Evolutionary conservation across 2,113 vertebrate species (phyloP).

Genomic region (Hiodon alosoides): DNA sequence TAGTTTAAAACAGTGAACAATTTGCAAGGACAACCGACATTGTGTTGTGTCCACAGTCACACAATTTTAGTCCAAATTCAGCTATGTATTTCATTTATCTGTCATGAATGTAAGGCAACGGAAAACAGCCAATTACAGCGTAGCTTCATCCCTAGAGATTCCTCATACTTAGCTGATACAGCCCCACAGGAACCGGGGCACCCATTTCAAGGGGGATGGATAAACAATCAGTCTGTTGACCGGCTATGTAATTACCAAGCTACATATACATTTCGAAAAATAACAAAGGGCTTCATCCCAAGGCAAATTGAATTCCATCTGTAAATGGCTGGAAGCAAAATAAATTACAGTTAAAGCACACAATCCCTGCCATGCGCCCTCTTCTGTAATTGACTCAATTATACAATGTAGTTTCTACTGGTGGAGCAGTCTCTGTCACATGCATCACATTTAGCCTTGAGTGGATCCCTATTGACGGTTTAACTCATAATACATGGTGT

Average conservation of each 20-base stretch:
- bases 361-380: background rate
- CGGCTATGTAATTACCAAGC: constrained; percentile 3
- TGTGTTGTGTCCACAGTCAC: no score
- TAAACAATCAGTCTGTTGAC: background rate
- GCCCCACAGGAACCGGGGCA: background rate
- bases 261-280: constrained; percentile 9
- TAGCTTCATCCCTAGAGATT: no score
- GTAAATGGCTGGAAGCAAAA: constrained; percentile 14
- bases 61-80: no score
- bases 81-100: no score
- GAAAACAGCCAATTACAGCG: no score
- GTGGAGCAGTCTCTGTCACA: background rate
- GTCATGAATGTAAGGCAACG: no score
- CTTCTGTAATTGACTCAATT: constrained; percentile 14
- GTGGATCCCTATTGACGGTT: constrained; percentile 6
- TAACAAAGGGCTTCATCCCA: constrained; percentile 9
- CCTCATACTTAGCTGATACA: no score
- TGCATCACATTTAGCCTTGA: constrained; percentile 13
- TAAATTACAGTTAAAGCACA: constrained; percentile 17
- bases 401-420: constrained; percentile 11
- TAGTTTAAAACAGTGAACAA: no score
- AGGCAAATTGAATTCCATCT: constrained; percentile 14
- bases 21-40: no score
- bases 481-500: constrained; percentile 8
- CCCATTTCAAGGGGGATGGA: background rate